Evolutionary conservation across 35 echinoderm and acorn worm species (phyloP), one percentile per base, ranked within the genome.

Genomic region (Ophiothrix spiculata): DNA sequence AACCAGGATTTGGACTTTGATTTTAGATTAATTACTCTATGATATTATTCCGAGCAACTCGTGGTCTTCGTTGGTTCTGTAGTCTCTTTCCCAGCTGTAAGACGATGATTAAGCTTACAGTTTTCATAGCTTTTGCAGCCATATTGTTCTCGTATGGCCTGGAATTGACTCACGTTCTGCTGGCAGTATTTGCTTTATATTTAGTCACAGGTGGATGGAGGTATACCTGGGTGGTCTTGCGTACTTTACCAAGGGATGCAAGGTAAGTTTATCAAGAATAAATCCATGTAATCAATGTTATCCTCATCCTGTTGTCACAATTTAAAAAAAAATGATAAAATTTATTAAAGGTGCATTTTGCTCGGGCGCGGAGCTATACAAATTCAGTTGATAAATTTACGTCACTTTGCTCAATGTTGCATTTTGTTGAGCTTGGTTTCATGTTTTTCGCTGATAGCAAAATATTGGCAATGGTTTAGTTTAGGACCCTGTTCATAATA

Each of bases 201-300:
- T 75, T 97, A 45, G 87, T 83, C 21, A 97, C 94, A 17, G 94
- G 94, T 21, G 94, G 94, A 17, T 97, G 94, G 94, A 77, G 82
- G 28, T 97, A 89, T 81, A 56, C 89, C 21, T 79, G 78, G 77
- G 39, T 92, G 75, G 80, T 89, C 28, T 40, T 92, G 15, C 80
- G 35, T 23, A 97, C 94, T 76, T 35, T 97, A 1, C 94, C 94
- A 83, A 85, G 94, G 84, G 94, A 97, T 90, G 39, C 63, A 0
- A 60, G 80, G 94, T 97, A 81, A 90, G 94, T 63, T 39, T 0
- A 23, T 19, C 38, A 10, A 41, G 23, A 79, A 34, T 0, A 0
- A 35, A 56, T 76, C 11, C 33, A 49, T 81, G 32, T 54, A 19
- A 12, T 49, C 31, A 77, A 80, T 19, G 17, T 29, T 19, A 34